Evolutionary conservation across 2,797 vertebrate genomes (phyloP).

Genomic region (Morelia viridis): DNA sequence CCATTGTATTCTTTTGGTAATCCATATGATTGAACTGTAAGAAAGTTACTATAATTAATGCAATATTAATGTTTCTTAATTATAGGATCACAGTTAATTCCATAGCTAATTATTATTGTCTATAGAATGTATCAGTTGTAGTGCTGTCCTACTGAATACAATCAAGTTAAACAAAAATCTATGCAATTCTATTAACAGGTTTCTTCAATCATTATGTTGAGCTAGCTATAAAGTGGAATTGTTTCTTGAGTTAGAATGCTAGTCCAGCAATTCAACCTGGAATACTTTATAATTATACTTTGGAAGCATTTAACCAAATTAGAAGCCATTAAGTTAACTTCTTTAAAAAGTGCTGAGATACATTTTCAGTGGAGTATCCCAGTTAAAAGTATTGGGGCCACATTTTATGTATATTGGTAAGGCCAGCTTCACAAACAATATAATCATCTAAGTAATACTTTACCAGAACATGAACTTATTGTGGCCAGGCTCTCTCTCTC

Average conservation of each 20-base stretch:
- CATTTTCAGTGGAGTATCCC: neutral
- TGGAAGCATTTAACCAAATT: neutral
- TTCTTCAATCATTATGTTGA: neutral
- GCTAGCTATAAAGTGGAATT: neutral
- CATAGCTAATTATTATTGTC: neutral
- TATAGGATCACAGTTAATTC: constrained; percentile 23
- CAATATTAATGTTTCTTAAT: constrained; percentile 12
- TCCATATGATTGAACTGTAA: neutral
- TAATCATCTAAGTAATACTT: neutral
- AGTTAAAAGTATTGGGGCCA: neutral
- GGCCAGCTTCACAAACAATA: neutral
- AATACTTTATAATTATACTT: neutral
- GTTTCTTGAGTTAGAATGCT: constrained; percentile 6
- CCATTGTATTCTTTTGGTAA: neutral
- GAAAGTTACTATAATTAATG: constrained; percentile 13
- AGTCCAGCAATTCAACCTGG: neutral
- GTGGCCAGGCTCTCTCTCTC: neutral
- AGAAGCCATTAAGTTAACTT: neutral
- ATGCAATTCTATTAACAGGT: neutral
- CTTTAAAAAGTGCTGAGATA: neutral
- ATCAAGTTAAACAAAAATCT: constrained; percentile 20
- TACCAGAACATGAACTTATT: neutral
- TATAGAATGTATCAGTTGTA: neutral
- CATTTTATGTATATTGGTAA: neutral
- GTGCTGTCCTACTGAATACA: constrained; percentile 6